phyloP scores from a whole-genome alignment of 2,888 invertebrate species.

The Zaprionus lineosus region DNA sequence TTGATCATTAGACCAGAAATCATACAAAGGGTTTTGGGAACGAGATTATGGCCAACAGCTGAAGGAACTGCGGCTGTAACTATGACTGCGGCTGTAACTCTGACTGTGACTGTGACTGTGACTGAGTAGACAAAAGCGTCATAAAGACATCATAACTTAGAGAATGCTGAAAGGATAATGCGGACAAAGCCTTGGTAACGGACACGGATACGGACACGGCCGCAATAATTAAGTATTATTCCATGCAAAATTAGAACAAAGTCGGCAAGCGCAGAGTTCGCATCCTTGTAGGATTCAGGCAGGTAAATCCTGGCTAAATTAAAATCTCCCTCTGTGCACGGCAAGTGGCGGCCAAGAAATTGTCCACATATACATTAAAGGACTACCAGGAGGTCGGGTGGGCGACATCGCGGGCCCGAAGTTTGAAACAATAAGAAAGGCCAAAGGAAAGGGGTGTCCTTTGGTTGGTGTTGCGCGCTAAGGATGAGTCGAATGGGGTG shows the following conservation, averaged over 20 bases:
- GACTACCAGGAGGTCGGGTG: slow-evolving; percentile 20
- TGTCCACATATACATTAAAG: slow-evolving; percentile 68
- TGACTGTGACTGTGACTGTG: slow-evolving; percentile 6
- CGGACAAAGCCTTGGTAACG: slow-evolving; percentile 4
- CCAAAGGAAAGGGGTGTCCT: slow-evolving; percentile 38
- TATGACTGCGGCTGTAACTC: neutral
- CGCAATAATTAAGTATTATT: slow-evolving; percentile 78
- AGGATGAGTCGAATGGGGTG: neutral
- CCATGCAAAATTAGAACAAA: slow-evolving; percentile 75
- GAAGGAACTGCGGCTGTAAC: neutral
- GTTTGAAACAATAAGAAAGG: slow-evolving; percentile 46
- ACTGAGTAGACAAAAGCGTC: slow-evolving; percentile 60
- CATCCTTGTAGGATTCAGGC: slow-evolving; percentile 8
- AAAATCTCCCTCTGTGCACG: slow-evolving; percentile 74
- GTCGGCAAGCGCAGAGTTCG: slow-evolving; percentile 15
- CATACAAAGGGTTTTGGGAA: slow-evolving; percentile 65
- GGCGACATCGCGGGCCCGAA: slow-evolving; percentile 19
- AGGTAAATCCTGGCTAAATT: slow-evolving; percentile 62
- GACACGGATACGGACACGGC: slow-evolving; percentile 32
- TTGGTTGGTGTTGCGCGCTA: neutral
- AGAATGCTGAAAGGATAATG: slow-evolving; percentile 67
- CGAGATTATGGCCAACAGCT: too few species aligned
- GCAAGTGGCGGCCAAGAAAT: slow-evolving; percentile 60
- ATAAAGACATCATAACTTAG: slow-evolving; percentile 79
- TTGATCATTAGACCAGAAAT: slow-evolving; percentile 60